Conservation (phyloP, 2,113 vertebrate genomes). For the Peromyscus leucopus region DNA sequence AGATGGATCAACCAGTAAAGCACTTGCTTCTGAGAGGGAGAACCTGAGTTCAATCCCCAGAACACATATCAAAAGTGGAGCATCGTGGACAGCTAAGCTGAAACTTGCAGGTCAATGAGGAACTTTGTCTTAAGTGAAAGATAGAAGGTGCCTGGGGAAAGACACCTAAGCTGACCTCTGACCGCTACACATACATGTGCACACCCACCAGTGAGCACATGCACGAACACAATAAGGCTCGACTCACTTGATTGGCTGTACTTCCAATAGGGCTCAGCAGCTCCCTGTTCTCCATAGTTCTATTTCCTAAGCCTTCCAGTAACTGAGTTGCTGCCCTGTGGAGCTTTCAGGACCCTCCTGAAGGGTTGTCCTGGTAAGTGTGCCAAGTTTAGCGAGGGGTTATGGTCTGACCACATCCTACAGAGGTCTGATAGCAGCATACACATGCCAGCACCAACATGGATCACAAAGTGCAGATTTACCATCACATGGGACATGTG, state of each 20-base stretch:
- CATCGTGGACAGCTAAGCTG: not conserved
- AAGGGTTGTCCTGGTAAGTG: not conserved
- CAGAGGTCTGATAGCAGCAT: not conserved
- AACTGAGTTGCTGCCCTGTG: rapidly evolving
- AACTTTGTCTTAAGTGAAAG: not conserved
- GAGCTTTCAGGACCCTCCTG: not conserved
- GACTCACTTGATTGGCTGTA: too few relatives aligned
- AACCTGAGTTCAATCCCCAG: not conserved
- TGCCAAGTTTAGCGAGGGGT: not conserved
- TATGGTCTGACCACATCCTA: not conserved
- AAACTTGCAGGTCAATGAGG: not conserved
- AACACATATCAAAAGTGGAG: not conserved
- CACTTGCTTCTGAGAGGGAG: not conserved
- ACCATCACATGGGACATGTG: not conserved
- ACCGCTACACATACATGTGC: not conserved
- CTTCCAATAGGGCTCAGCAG: not conserved
- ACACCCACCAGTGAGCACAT: too few relatives aligned
- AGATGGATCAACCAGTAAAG: not conserved
- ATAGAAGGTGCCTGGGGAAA: not conserved
- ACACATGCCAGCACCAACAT: not conserved
- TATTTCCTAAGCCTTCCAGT: not conserved
- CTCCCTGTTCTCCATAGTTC: not conserved
- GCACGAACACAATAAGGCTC: not conserved
- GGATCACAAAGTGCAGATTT: not conserved
- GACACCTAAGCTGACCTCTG: not conserved